phyloP scores from a whole-genome alignment of 2,888 invertebrate genomes.

The Allacma fusca region DNA sequence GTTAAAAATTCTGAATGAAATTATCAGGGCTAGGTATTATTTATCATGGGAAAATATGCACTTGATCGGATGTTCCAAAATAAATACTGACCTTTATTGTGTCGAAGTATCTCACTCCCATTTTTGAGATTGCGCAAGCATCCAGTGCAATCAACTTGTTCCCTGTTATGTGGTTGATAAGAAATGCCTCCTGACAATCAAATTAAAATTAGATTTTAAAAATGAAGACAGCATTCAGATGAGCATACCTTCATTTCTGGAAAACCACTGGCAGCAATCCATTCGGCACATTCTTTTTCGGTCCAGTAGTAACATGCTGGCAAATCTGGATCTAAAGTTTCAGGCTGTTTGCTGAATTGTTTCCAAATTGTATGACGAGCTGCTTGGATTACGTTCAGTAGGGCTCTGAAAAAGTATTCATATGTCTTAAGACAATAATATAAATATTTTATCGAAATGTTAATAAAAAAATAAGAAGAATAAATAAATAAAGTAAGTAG shows the following conservation, averaged over 20 bases:
- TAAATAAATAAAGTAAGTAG: no score
- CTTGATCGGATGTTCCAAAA: background rate
- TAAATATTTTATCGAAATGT: no score
- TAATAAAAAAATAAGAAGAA: no score
- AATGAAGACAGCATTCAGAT: background rate
- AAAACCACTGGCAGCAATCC: constrained; percentile 51
- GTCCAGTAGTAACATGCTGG: constrained; percentile 54
- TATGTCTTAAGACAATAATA: no score
- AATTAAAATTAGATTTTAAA: background rate
- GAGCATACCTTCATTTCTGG: constrained; percentile 39
- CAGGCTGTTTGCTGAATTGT: constrained; percentile 6
- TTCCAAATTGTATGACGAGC: constrained; percentile 46
- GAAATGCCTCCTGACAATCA: constrained; percentile 51
- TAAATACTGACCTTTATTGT: constrained; percentile 49
- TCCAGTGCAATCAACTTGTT: constrained; percentile 52
- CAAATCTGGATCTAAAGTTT: constrained; percentile 45
- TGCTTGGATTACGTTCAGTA: constrained; percentile 52
- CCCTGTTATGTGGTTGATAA: constrained; percentile 53
- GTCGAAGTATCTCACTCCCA: constrained; percentile 55
- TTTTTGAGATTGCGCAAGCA: constrained; percentile 53
- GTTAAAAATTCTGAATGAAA: background rate
- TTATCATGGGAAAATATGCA: no score
- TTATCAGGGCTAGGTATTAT: background rate
- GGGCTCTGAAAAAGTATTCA: constrained; percentile 44
- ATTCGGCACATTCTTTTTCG: constrained; percentile 52